Evolutionary conservation across 2,888 invertebrate species (phyloP).

Genomic region (Hofmannophila pseudospretella): DNA sequence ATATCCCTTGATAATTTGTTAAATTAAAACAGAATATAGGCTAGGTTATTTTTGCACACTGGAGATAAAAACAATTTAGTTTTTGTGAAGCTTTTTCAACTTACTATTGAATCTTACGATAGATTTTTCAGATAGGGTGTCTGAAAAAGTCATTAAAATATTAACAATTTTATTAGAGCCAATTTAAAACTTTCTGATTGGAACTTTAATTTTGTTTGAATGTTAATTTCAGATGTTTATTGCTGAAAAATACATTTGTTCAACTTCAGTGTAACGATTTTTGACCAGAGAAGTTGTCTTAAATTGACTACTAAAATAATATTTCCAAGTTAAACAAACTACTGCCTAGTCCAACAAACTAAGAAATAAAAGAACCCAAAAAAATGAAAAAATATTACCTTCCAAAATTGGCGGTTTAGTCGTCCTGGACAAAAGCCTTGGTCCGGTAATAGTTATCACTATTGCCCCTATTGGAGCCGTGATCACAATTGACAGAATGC

Average conservation of each 20-base stretch:
- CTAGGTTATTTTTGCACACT: neutral
- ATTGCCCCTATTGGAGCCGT: constrained; percentile 87
- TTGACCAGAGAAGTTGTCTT: no score
- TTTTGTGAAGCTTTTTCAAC: neutral
- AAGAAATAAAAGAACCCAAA: no score
- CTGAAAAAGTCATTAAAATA: neutral
- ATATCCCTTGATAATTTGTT: neutral
- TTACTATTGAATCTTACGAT: neutral
- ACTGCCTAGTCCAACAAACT: no score
- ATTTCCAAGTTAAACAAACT: no score
- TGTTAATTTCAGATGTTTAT: no score
- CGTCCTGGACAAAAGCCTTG: constrained; percentile 83
- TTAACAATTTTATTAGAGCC: neutral
- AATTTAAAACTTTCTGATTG: no score
- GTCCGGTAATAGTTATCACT: constrained; percentile 82
- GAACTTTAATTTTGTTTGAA: no score
- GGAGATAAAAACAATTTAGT: neutral
- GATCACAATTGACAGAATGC: constrained; percentile 85
- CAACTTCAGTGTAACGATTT: no score
- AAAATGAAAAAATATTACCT: constrained; percentile 35
- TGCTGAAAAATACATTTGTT: no score
- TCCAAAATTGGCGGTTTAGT: constrained; percentile 75
- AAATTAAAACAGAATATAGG: neutral
- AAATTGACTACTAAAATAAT: no score
- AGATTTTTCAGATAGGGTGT: neutral